Evolutionary conservation across 2,113 vertebrate species (phyloP), one percentile per base, ranked within the genome.

Genomic region (Lepisosteus oculatus): DNA sequence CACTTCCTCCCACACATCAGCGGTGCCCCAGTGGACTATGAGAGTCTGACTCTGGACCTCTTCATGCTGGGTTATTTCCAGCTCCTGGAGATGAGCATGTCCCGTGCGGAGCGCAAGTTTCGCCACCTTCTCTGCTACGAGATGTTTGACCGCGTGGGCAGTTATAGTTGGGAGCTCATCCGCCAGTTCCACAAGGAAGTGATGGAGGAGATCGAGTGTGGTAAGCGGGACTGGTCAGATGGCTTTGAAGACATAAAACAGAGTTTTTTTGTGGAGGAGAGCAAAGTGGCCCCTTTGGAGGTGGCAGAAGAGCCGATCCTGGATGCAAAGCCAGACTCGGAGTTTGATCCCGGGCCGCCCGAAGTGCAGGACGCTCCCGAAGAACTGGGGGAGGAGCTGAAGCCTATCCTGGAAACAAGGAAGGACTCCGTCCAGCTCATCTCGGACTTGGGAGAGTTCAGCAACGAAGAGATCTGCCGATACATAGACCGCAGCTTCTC

Each of bases 61-160:
- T 99, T 99, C 85, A 98, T 99, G 97, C 93, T 99, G 4, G 97
- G 97, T 71, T 99, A 99, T 82, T 99, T 99, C 80, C 97, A 99
- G 85, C 86, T 99, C 61, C 87, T 99, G n/a, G 97, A 99, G 86
- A 99, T 99, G 97, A 90, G 86, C 69, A 94, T 99, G 85, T 94
- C 94, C 72, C 93, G 93, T 0, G 88, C 86, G 8, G 97, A 99
- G 76, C 91, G 97, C 74, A 96, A 94, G 76, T 98, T 97, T 76
- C 93, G 97, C 13, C 97, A 99, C 87, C 89, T 98, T 51, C 89
- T 99, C 68, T 99, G 97, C 87, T 99, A 96, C 0, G 97, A 99
- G 86, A 98, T 99, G 96, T 99, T 99, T 2, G 96, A 98, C 85
- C 92, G 91, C 8, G 89, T 99, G 61, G 94, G 96, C 44, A 95